Evolutionary conservation across 2,888 invertebrate species (phyloP).

Genomic region (Shargacucullia verbasci): DNA sequence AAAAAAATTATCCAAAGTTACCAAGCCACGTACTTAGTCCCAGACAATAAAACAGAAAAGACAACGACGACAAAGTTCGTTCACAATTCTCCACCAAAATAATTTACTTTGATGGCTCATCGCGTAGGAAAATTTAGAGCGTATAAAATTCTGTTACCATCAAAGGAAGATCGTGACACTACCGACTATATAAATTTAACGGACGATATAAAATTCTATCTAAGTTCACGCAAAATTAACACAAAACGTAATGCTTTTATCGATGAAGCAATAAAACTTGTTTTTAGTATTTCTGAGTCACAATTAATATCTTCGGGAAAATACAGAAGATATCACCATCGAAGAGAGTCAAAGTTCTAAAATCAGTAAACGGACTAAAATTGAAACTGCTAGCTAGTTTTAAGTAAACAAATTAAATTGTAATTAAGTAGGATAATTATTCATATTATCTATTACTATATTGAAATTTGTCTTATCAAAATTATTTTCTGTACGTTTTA

Average conservation of each 20-base stretch:
- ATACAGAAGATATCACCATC: conserved; percentile 12
- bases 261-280: conserved; percentile 15
- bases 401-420: too few relatives aligned
- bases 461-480: too few relatives aligned
- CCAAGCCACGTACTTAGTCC: too few relatives aligned
- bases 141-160: conserved; percentile 3
- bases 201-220: conserved; percentile 13
- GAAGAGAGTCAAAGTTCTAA: conserved; percentile 19
- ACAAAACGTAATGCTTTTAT: conserved; percentile 10
- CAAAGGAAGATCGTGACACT: conserved; percentile 5
- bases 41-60: too few relatives aligned
- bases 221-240: conserved; percentile 32
- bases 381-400: too few relatives aligned
- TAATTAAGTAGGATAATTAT: too few relatives aligned
- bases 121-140: background rate
- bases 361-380: background rate
- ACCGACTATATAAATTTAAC: conserved; percentile 10
- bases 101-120: background rate
- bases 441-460: too few relatives aligned
- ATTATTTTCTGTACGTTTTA: too few relatives aligned
- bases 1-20: too few relatives aligned
- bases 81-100: too few relatives aligned
- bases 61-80: too few relatives aligned
- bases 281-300: conserved; percentile 1
- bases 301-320: background rate